These are phyloP conservation scores for Mustelus asterias DNA, from an alignment of 2,113 vertebrate species.

Conservation along the genomic window DNA sequence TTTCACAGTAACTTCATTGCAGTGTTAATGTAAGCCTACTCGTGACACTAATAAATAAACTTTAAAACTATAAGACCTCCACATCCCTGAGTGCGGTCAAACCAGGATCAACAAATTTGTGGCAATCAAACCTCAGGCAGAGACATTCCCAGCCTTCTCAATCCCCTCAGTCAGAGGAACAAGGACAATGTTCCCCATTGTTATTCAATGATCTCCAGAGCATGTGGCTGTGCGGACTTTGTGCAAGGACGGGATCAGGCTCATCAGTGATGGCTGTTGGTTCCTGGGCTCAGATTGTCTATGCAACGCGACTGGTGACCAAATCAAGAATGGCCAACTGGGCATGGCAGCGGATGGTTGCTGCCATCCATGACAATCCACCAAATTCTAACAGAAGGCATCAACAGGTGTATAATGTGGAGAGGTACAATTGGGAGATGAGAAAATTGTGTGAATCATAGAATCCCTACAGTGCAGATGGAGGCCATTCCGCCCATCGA, in stretches of 20 bases:
- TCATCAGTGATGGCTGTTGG: not conserved
- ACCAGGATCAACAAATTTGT: not conserved
- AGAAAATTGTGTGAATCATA: not conserved
- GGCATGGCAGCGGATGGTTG: not conserved
- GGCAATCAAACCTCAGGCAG: not conserved
- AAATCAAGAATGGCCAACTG: not conserved
- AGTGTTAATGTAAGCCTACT: too few species aligned
- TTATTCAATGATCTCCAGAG: not conserved
- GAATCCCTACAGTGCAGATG: too few species aligned
- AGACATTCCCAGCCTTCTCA: not conserved
- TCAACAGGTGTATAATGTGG: not conserved
- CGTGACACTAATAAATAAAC: too few species aligned
- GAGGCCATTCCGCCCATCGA: too few species aligned
- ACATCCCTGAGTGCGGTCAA: not conserved
- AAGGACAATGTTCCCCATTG: not conserved
- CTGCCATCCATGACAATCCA: not conserved
- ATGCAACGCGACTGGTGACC: not conserved
- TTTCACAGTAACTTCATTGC: too few species aligned
- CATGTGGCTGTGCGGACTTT: not conserved
- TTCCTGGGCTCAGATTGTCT: not conserved
- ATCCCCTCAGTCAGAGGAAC: not conserved
- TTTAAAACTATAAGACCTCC: too few species aligned
- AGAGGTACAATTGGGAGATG: not conserved
- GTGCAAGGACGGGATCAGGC: not conserved
- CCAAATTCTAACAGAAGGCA: not conserved